phyloP scores from a whole-genome alignment of 2,797 vertebrate species.

The Pipistrellus pipistrellus region DNA sequence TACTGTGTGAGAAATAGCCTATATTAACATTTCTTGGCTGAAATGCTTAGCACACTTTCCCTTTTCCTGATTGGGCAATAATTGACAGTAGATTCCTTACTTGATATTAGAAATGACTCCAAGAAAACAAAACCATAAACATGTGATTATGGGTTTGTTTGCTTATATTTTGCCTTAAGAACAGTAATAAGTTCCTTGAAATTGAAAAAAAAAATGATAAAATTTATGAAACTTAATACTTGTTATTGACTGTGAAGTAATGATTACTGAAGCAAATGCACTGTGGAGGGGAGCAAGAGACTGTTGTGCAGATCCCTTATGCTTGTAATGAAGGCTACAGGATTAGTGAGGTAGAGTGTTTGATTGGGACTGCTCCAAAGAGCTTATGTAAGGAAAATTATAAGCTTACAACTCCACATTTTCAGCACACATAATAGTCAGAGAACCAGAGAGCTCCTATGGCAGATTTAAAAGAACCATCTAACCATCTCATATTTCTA shows the following conservation, averaged over 20 bases:
- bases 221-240: background rate
- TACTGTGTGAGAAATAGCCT: background rate
- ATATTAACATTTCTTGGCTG: background rate
- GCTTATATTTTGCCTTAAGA: background rate
- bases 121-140: background rate
- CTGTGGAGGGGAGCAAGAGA: background rate
- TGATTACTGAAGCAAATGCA: background rate
- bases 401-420: background rate
- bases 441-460: background rate
- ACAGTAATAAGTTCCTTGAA: background rate
- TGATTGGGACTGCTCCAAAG: background rate
- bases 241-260: background rate
- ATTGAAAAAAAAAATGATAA: background rate
- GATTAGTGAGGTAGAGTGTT: background rate
- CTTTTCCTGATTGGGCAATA: background rate
- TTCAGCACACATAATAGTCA: background rate
- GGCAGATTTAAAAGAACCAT: background rate
- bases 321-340: background rate
- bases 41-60: background rate
- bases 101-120: background rate
- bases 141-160: background rate
- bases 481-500: background rate
- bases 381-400: background rate
- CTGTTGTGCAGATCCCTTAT: background rate
- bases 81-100: background rate